phyloP scores from a whole-genome alignment of 2,888 invertebrate species.

The Epinotia nisella region DNA sequence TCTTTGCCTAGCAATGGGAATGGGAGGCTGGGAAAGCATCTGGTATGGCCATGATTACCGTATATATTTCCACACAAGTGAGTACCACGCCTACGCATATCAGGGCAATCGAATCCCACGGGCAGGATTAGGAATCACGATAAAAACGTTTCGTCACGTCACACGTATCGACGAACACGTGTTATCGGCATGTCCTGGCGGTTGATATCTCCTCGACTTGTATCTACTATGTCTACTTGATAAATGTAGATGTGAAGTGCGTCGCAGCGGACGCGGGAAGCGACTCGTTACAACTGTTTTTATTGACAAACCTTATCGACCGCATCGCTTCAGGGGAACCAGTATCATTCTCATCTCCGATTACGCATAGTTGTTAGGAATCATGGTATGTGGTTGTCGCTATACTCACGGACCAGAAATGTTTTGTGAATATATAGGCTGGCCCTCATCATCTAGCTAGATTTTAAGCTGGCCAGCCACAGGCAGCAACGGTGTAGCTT shows the following conservation, averaged over 20 bases:
- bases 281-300: not conserved
- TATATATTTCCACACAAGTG: constrained; percentile 8
- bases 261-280: constrained; percentile 18
- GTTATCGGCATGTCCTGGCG: constrained; percentile 22
- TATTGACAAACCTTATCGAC: not conserved
- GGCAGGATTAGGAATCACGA: constrained; percentile 14
- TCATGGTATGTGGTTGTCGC: not conserved
- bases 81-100: not conserved
- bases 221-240: constrained; percentile 6
- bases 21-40: not conserved
- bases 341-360: not conserved
- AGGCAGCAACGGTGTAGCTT: not conserved
- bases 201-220: not conserved
- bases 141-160: constrained; percentile 12
- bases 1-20: no score
- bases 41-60: not conserved
- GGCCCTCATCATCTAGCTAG: not conserved
- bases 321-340: not conserved
- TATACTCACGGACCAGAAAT: not conserved
- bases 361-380: not conserved
- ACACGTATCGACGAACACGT: constrained; percentile 15
- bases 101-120: constrained; percentile 19
- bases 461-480: not conserved
- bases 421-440: not conserved
- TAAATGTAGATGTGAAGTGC: not conserved